A percentile compares a stretch with the other conserved stretches of the same genome.
These are phyloP conservation scores for Marmota flaviventris DNA, from an alignment of 2,113 vertebrate genomes.

Conservation along the genomic window DNA sequence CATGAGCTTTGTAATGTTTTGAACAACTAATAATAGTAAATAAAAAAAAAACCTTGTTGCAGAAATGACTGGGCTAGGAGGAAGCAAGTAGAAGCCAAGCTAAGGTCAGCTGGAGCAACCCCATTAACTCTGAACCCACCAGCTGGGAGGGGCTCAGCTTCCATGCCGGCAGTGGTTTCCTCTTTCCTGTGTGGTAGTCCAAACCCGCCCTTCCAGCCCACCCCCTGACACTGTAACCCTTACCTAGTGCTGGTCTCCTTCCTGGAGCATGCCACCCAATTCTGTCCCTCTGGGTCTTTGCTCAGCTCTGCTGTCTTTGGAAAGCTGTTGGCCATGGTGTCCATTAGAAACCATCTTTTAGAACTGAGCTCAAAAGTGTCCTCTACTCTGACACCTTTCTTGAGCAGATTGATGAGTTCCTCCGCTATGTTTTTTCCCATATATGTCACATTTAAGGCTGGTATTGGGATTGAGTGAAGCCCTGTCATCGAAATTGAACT, in stretches of 20 bases:
- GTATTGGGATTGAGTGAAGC: not conserved
- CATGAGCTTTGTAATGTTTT: no score
- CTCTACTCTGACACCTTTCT: not conserved
- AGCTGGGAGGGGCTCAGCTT: not conserved
- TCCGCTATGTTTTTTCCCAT: not conserved
- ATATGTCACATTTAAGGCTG: not conserved
- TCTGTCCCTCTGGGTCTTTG: not conserved
- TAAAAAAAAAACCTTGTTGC: not conserved
- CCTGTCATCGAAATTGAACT: not conserved
- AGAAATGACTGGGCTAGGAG: not conserved
- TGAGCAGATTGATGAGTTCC: not conserved
- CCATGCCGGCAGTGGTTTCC: not conserved
- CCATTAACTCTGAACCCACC: not conserved
- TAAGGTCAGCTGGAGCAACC: not conserved
- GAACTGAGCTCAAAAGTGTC: not conserved
- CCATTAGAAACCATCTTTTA: constrained; percentile 36
- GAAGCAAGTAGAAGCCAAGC: not conserved
- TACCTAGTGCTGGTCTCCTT: not conserved
- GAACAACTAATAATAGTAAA: no score
- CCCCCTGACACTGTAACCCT: not conserved
- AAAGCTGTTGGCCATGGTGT: not conserved
- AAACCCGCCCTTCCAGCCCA: not conserved
- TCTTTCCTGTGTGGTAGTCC: not conserved
- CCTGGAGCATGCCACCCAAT: not conserved
- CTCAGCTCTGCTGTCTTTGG: not conserved